phyloP scores from a whole-genome alignment of 1,140 invertebrate genomes.

The Ceratoteleas bidentatus region DNA sequence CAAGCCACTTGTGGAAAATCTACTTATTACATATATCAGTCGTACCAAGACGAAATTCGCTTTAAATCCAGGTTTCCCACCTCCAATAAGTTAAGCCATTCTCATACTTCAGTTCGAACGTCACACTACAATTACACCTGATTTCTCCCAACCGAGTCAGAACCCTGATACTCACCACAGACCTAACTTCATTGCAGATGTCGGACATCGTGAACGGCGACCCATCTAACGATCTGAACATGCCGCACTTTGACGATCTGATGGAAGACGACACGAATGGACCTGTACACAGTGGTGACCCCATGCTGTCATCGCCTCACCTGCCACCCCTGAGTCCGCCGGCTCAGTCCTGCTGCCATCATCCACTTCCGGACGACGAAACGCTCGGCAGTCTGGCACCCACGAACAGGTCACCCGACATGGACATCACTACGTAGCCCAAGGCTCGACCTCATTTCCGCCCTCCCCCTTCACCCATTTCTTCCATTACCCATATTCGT shows the following conservation, averaged over 20 bases:
- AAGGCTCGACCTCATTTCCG: background rate
- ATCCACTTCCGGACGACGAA: conserved; percentile 77
- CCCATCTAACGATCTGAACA: conserved; percentile 82
- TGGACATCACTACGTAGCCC: conserved; percentile 80
- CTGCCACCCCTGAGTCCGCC: conserved; percentile 78
- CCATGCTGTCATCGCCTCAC: conserved; percentile 84
- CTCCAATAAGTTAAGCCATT: no score
- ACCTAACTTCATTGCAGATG: conserved; percentile 75
- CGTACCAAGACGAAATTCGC: no score
- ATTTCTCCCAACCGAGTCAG: no score
- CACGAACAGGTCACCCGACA: conserved; percentile 79
- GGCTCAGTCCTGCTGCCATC: conserved; percentile 74
- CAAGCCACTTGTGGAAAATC: no score
- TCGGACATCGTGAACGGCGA: conserved; percentile 83
- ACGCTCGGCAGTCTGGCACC: conserved; percentile 77
- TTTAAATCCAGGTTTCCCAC: no score
- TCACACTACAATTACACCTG: no score
- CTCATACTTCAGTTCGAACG: no score
- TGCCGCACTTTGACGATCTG: conserved; percentile 88
- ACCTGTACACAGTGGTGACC: conserved; percentile 85
- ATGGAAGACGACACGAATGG: conserved; percentile 90
- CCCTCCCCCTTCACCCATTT: no score
- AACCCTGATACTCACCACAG: background rate
- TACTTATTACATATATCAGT: no score
- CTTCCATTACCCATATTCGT: no score